A percentile compares a stretch with the other conserved stretches of the same genome.
Conservation (phyloP, 2,113 vertebrate genomes). For the Capreolus pygargus region DNA sequence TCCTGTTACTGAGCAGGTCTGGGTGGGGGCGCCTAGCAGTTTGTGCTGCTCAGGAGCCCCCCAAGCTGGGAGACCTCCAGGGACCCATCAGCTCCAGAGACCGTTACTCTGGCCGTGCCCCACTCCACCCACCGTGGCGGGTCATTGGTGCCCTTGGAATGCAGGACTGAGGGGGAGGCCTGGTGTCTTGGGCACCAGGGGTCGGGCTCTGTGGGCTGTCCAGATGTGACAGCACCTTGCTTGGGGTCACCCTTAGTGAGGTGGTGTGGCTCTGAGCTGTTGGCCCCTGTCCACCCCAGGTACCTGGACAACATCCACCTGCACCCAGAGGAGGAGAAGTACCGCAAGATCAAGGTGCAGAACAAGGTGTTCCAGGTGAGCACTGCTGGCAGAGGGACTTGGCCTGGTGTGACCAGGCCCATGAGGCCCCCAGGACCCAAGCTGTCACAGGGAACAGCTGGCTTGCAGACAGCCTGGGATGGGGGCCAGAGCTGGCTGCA, state of each 20-base stretch:
- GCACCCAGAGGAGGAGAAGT: slow-evolving; percentile 94
- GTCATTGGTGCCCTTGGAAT: not conserved
- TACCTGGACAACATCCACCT: slow-evolving; percentile 95
- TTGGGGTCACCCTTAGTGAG: not conserved
- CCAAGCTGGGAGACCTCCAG: not conserved
- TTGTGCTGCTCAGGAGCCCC: not conserved
- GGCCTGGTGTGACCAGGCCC: fast-evolving
- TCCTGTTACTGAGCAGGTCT: not conserved
- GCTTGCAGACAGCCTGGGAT: not conserved
- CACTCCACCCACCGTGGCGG: not conserved
- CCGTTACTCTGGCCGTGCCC: not conserved
- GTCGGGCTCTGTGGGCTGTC: not conserved
- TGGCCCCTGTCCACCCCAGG: slow-evolving; percentile 68
- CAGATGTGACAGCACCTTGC: not conserved
- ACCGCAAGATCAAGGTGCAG: slow-evolving; percentile 92
- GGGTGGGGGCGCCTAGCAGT: not conserved
- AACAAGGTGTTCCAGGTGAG: slow-evolving; percentile 95
- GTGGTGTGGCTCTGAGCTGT: not conserved
- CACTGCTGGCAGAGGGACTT: not conserved
- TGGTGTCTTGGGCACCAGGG: not conserved
- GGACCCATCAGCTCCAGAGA: not conserved
- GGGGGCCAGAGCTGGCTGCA: not conserved
- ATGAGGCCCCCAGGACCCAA: not conserved
- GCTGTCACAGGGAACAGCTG: not conserved
- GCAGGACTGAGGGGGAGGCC: not conserved